phyloP scores from a whole-genome alignment of 2,888 invertebrate genomes.

The Eupeodes latifasciatus region DNA sequence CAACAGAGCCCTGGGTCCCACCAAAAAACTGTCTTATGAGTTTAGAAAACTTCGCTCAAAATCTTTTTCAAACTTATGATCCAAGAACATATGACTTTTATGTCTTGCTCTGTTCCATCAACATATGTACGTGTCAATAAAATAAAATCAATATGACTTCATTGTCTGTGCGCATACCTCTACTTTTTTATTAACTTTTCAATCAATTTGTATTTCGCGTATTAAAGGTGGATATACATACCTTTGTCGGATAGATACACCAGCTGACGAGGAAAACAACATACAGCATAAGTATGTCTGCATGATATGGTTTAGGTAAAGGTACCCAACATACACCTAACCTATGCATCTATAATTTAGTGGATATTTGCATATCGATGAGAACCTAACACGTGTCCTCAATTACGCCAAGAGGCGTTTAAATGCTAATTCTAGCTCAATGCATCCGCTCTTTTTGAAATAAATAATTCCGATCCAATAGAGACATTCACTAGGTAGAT shows the following conservation, averaged over 20 bases:
- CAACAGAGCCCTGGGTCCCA: too few relatives aligned
- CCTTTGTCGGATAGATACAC: not conserved
- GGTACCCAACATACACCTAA: not conserved
- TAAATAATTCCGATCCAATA: slow-evolving; percentile 64
- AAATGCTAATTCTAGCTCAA: slow-evolving; percentile 67
- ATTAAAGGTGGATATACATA: too few relatives aligned
- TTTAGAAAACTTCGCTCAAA: too few relatives aligned
- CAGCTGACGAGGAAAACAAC: slow-evolving; percentile 21
- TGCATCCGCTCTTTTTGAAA: slow-evolving; percentile 56
- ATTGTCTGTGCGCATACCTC: too few relatives aligned
- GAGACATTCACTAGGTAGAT: slow-evolving; percentile 22
- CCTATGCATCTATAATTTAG: slow-evolving; percentile 21
- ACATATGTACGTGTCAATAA: too few relatives aligned
- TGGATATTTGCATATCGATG: slow-evolving; percentile 66
- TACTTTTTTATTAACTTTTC: too few relatives aligned
- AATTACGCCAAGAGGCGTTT: slow-evolving; percentile 63
- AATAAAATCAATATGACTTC: too few relatives aligned
- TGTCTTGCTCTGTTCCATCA: too few relatives aligned
- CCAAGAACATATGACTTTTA: too few relatives aligned
- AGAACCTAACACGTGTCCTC: slow-evolving; percentile 63
- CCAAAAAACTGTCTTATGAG: too few relatives aligned
- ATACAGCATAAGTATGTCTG: not conserved
- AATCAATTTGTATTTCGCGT: too few relatives aligned
- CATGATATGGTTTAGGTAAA: not conserved
- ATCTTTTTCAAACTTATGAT: too few relatives aligned